A percentile compares a stretch with the other conserved stretches of the same genome.
These are phyloP conservation scores for Periphyllus acericola DNA, from an alignment of 2,888 invertebrate genomes.

Conservation along the genomic window DNA sequence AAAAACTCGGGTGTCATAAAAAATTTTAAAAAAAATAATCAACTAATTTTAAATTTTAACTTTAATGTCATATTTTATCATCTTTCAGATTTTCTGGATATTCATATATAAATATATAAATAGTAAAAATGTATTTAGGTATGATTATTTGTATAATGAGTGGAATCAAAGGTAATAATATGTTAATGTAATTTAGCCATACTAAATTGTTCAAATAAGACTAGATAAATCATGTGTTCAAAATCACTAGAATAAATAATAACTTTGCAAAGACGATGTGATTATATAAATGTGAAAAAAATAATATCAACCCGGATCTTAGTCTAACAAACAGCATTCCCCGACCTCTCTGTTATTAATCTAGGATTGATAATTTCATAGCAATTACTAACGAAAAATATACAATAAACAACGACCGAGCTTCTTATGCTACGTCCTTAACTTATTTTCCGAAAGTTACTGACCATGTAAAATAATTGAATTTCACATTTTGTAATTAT, in stretches of 20 bases:
- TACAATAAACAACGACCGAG: conserved; percentile 20
- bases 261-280: not conserved
- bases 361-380: conserved; percentile 23
- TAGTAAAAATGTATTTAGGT: not conserved
- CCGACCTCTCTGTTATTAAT: conserved; percentile 30
- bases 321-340: not conserved
- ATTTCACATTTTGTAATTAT: conserved; percentile 6
- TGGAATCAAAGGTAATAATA: not conserved
- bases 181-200: not conserved
- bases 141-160: not conserved
- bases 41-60: conserved; percentile 9
- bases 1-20: not conserved
- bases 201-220: not conserved
- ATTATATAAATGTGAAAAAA: conserved; percentile 3
- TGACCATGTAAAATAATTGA: conserved; percentile 54
- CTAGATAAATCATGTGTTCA: not conserved
- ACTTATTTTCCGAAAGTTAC: conserved; percentile 33
- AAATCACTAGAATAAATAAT: not conserved
- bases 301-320: conserved; percentile 40
- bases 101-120: not conserved
- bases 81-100: not conserved
- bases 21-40: not conserved
- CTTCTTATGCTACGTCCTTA: conserved; percentile 34
- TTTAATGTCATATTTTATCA: conserved; percentile 10
- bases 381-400: conserved; percentile 14